phyloP scores from a whole-genome alignment of 2,113 vertebrate genomes.

The Engraulis encrasicolus region DNA sequence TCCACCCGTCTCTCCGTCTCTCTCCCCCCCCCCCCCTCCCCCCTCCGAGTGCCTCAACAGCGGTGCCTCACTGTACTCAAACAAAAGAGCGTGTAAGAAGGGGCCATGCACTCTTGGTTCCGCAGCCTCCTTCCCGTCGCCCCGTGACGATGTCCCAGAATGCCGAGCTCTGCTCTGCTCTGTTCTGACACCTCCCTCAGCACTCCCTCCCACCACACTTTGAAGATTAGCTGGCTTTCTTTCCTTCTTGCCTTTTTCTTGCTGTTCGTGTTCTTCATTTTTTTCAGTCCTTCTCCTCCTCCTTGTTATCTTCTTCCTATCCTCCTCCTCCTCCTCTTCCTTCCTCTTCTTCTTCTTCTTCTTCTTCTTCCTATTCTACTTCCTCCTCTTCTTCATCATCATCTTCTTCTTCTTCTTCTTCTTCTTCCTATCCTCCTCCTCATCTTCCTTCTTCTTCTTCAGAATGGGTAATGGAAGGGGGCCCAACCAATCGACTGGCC shows the following conservation, averaged over 20 bases:
- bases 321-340: no score
- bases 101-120: conserved; percentile 51
- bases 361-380: no score
- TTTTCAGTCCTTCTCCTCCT: no score
- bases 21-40: background rate
- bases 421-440: no score
- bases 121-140: conserved; percentile 58
- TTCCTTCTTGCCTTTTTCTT: background rate
- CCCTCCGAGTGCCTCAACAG: background rate
- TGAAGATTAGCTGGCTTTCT: conserved; percentile 49
- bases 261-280: no score
- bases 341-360: no score
- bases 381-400: no score
- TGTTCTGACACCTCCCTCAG: background rate
- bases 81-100: conserved; percentile 32
- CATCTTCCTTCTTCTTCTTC: no score
- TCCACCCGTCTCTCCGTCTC: background rate
- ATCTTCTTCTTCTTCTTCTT: no score
- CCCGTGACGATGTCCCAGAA: conserved; percentile 47
- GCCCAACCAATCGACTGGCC: background rate
- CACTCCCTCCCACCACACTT: background rate
- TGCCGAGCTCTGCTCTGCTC: background rate
- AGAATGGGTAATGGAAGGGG: no score
- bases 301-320: no score
- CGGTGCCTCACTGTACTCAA: conserved; percentile 45